Evolutionary conservation across 2,888 invertebrate genomes (phyloP).

Genomic region (Ichneumoninae sp.): DNA sequence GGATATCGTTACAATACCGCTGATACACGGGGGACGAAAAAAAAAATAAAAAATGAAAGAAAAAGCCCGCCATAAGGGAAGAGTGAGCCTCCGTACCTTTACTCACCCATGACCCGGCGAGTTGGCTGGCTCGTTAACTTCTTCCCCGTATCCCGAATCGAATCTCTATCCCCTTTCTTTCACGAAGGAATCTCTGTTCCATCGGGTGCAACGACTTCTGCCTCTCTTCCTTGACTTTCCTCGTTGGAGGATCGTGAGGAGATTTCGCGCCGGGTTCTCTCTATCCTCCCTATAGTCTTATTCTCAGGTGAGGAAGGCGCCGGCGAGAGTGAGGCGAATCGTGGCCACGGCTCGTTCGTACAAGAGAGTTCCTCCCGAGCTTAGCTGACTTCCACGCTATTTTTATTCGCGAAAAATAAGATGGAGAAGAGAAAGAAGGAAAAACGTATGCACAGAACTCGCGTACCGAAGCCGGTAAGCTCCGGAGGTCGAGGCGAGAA

Average conservation of each 20-base stretch:
- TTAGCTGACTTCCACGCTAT: slow-evolving; percentile 40
- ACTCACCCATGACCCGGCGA: slow-evolving; percentile 66
- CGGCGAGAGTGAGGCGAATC: slow-evolving; percentile 66
- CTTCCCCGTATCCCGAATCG: slow-evolving; percentile 67
- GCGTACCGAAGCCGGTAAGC: slow-evolving; percentile 38
- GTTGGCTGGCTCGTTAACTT: slow-evolving; percentile 64
- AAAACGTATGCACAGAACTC: slow-evolving; percentile 47
- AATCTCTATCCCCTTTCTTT: slow-evolving; percentile 67
- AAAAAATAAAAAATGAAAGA: slow-evolving; percentile 7
- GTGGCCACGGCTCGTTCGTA: slow-evolving; percentile 42
- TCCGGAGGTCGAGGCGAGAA: slow-evolving; percentile 49
- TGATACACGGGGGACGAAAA: not conserved
- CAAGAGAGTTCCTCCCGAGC: slow-evolving; percentile 25
- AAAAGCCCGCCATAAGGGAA: slow-evolving; percentile 2
- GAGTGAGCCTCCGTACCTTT: slow-evolving; percentile 56
- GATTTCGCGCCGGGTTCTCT: slow-evolving; percentile 18
- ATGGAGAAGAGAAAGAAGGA: not conserved
- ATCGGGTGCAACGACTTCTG: slow-evolving; percentile 65
- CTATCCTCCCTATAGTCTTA: slow-evolving; percentile 11
- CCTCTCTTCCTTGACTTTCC: slow-evolving; percentile 61
- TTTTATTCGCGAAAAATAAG: slow-evolving; percentile 46
- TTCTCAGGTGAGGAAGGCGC: slow-evolving; percentile 59
- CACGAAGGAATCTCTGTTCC: slow-evolving; percentile 60
- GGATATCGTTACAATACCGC: slow-evolving; percentile 36
- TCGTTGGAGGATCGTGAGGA: slow-evolving; percentile 46